Evolutionary conservation across 2,113 vertebrate genomes (phyloP), one percentile per base, ranked within the genome.

Genomic region (Lathamus discolor): DNA sequence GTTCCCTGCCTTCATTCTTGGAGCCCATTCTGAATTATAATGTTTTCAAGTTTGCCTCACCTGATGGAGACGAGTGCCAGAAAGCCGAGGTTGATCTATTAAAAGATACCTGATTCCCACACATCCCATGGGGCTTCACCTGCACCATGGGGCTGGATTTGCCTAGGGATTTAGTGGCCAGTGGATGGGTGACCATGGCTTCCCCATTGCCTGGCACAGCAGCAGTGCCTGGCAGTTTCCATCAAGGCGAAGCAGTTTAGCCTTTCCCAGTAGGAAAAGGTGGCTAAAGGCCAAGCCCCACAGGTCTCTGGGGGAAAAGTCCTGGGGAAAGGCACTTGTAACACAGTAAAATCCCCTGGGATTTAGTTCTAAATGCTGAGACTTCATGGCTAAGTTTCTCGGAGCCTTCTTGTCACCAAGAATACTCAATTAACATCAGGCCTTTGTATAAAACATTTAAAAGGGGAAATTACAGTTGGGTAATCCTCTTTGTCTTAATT

Each of bases 401-500:
- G 9, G 74, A 90, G 86, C 77, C 88, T 62, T 69, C 54, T 84
- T 87, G 95, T 92, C 95, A 91, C 93, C 92, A 84, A 46, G 83
- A 94, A 24, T 55, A 39, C 69, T 72, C 80, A 96, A n/a, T 96
- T 91, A 89, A 46, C 67, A 92, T 94, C 81, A 89, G 62, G 63
- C 62, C 29, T 95, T 93, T 95, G 86, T 97, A 92, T 89, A 80
- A 96, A 88, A 90, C 89, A 73, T 25, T 94, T 84, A 67, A 66
- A 66, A 74, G 84, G 88, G 95, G 96, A 97, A 97, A 95, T 97
- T 84, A 76, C 83, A 4, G 77, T 96, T 82, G 86, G 88, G 66
- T 95, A 91, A 95, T 97, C 92, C 28, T 95, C 95, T 96, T 95
- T 95, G 95, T 96, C 93, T 88, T 82, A 92, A 93, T 91, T 96